Base-by-base conservation (phyloP, 2,888 invertebrate genomes). In the Saturnia pavonia region DNA sequence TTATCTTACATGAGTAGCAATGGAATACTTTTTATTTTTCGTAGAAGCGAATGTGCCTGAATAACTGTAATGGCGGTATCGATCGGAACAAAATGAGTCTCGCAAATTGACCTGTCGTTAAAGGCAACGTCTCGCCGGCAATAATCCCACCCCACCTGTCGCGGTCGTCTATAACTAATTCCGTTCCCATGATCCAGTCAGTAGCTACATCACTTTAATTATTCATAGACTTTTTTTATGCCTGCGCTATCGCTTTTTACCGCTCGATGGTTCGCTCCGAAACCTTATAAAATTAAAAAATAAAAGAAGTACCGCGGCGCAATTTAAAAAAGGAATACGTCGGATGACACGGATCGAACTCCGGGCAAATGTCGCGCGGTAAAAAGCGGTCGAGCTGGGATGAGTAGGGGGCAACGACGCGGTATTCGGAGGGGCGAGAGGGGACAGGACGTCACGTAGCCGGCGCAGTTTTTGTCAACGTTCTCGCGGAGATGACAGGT, bases 341-440 rank as follows among this genome's bases (percentile, higher is more conserved):
- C 92, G 90, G 91, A 92, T 93, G 94, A 94, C 94, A 94, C 91
- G 93, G 93, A 92, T 92, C 93, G 94, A 94, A 94, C 94, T 93
- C 94, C 91, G 93, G 94, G 94, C 93, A 93, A 94, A 94, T 94
- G 94, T 93, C 94, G 94, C 93, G 91, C 90, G 87, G 89, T 93
- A 93, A 94, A 94, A 94, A 94, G 92, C 91, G 90, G 94, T 93
- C 90, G 88, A 86, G 85, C 87, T 77, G 74, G 77, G 78, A 77
- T 80, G 71, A 75, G 77, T 71, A 72, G 74, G 48, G 75, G 73
- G 72, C 75, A 76, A 69, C 74, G 57, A 79, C 63, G 71, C 70
- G 74, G 73, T 69, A 73, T 76, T 72, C 67, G 74, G 76, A 73
- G 75, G 72, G 72, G 74, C 71, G 74, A 77, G 73, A 75, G 82